Evolutionary conservation across 2,113 vertebrate species (phyloP).

Genomic region (Carettochelys insculpta): DNA sequence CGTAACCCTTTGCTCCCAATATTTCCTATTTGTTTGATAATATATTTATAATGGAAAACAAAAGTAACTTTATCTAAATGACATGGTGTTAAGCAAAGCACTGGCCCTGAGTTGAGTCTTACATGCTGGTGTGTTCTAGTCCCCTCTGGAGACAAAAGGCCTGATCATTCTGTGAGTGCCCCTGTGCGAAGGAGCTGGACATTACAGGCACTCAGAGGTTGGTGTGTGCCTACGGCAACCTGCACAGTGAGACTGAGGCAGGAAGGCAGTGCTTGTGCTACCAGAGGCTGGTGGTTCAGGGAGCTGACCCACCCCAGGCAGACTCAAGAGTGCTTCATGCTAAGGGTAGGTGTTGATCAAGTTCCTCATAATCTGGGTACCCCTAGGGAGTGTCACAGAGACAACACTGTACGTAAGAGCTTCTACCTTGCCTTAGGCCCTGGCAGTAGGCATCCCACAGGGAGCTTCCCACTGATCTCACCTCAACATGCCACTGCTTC

Average conservation of each 20-base stretch:
- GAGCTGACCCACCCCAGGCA: background rate
- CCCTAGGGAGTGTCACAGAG: background rate
- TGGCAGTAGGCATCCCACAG: background rate
- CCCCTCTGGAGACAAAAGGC: background rate
- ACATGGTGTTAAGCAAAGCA: background rate
- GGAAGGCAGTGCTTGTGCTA: background rate
- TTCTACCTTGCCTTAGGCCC: background rate
- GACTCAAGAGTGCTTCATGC: background rate
- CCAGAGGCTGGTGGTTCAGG: background rate
- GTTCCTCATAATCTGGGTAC: background rate
- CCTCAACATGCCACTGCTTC: constrained; percentile 84
- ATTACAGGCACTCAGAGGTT: background rate
- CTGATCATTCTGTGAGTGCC: background rate
- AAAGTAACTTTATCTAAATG: background rate
- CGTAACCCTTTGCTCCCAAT: background rate
- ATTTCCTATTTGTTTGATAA: background rate
- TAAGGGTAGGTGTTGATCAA: background rate
- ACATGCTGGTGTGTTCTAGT: background rate
- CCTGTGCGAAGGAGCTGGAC: background rate
- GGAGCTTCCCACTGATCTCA: constrained; percentile 23
- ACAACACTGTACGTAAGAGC: too few species aligned
- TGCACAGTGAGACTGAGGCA: background rate
- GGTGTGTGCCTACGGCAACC: background rate
- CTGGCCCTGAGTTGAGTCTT: background rate
- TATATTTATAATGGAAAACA: background rate